Evolutionary conservation across 2,888 invertebrate genomes (phyloP).

Genomic region (Nomada lathburiana): DNA sequence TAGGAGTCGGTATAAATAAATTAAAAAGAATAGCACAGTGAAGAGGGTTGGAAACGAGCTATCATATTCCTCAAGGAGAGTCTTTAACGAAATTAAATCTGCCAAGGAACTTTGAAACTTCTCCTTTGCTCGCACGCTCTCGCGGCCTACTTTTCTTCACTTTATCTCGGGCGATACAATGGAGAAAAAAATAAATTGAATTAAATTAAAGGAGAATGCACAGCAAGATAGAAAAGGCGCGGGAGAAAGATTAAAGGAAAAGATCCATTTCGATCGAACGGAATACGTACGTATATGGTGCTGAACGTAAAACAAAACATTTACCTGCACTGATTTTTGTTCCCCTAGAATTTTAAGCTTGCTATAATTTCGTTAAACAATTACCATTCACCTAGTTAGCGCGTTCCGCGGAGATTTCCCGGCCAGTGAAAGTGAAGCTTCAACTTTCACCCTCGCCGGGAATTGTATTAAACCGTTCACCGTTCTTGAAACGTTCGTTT

Average conservation of each 20-base stretch:
- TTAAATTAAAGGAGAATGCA: neutral
- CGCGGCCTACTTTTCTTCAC: constrained; percentile 12
- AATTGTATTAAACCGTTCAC: neutral
- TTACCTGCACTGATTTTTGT: neutral
- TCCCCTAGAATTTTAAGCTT: constrained; percentile 3
- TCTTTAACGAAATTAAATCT: constrained; percentile 53
- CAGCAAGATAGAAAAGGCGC: no score
- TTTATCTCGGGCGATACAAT: neutral
- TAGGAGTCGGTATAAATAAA: constrained; percentile 19
- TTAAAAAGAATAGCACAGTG: constrained; percentile 1
- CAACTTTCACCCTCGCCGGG: constrained; percentile 27
- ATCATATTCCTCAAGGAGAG: constrained; percentile 32
- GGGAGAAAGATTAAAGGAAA: constrained; percentile 19
- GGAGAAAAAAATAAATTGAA: neutral
- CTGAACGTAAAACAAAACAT: constrained; percentile 30
- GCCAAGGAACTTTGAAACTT: constrained; percentile 33
- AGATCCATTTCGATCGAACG: constrained; percentile 23
- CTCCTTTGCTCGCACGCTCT: neutral
- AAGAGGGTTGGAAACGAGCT: constrained; percentile 1
- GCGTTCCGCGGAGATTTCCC: constrained; percentile 21
- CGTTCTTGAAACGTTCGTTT: neutral
- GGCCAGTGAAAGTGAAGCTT: constrained; percentile 23
- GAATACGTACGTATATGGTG: constrained; percentile 1
- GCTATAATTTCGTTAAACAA: constrained; percentile 42
- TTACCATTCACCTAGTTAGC: constrained; percentile 25